Percentiles rank a stretch among this genome's conserved stretches.
Evolutionary conservation across 1,140 invertebrate genomes (phyloP).

Genomic region (Zaprionus africanus): DNA sequence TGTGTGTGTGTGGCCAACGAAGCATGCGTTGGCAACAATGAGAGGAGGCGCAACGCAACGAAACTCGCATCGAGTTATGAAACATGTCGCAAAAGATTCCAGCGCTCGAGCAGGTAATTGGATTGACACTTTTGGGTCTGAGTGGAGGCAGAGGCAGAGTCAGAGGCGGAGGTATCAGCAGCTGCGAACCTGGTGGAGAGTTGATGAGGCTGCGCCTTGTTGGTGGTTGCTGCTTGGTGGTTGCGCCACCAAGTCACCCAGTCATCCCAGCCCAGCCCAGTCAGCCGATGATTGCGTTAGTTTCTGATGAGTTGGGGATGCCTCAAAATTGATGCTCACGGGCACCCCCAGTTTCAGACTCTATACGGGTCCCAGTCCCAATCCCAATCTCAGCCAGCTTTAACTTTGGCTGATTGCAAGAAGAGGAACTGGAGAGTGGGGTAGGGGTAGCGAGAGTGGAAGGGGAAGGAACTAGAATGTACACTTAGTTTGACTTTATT

Average conservation of each 20-base stretch:
- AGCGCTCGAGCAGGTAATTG: constrained; percentile 82
- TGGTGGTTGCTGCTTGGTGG: constrained; percentile 69
- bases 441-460: background rate
- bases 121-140: constrained; percentile 82
- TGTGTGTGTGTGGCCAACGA: constrained; percentile 41
- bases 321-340: constrained; percentile 73
- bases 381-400: constrained; percentile 26
- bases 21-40: constrained; percentile 48
- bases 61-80: constrained; percentile 68
- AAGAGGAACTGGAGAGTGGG: background rate
- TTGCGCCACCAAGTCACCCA: background rate
- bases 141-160: constrained; percentile 30
- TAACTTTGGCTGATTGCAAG: constrained; percentile 70
- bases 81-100: constrained; percentile 83
- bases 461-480: background rate
- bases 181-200: constrained; percentile 57
- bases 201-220: constrained; percentile 70
- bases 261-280: constrained; percentile 25
- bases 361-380: background rate
- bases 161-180: constrained; percentile 25
- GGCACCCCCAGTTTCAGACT: constrained; percentile 34
- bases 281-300: constrained; percentile 80
- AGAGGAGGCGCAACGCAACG: constrained; percentile 8
- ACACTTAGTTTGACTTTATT: constrained; percentile 42
- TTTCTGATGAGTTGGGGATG: constrained; percentile 67